phyloP scores from a whole-genome alignment of 1,140 invertebrate genomes.

The Ips typographus region DNA sequence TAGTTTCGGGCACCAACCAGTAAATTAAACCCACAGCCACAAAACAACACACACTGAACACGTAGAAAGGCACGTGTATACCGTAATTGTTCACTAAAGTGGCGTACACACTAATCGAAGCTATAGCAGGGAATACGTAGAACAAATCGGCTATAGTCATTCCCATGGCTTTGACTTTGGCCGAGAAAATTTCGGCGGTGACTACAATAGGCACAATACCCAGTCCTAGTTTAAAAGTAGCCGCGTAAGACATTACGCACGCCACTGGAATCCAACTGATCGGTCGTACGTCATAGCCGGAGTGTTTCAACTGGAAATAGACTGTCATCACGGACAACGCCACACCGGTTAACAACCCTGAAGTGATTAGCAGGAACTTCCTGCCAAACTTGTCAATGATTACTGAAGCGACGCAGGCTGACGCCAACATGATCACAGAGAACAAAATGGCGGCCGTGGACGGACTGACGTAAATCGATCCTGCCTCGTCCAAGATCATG shows the following conservation, averaged over 20 bases:
- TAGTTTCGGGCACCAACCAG: constrained; percentile 72
- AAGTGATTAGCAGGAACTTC: constrained; percentile 51
- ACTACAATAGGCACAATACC: constrained; percentile 69
- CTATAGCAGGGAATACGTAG: constrained; percentile 55
- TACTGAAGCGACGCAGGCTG: constrained; percentile 45
- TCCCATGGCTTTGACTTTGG: constrained; percentile 57
- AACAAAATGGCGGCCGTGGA: constrained; percentile 51
- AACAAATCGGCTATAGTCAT: constrained; percentile 45
- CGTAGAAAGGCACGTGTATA: constrained; percentile 62
- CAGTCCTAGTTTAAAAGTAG: constrained; percentile 42
- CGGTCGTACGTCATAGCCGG: constrained; percentile 18
- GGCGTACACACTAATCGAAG: constrained; percentile 67
- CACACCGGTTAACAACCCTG: constrained; percentile 37
- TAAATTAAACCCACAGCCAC: constrained; percentile 62
- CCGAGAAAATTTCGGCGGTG: constrained; percentile 68
- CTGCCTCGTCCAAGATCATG: constrained; percentile 52
- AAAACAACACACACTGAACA: constrained; percentile 64
- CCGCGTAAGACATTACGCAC: constrained; percentile 42
- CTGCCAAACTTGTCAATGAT: constrained; percentile 53
- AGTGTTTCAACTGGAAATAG: constrained; percentile 43
- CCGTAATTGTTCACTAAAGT: constrained; percentile 55
- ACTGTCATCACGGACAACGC: constrained; percentile 36
- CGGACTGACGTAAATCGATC: constrained; percentile 40
- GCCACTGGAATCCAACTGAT: constrained; percentile 41
- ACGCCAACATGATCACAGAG: constrained; percentile 47